Percentiles rank a stretch among this genome's conserved stretches.
Conservation (phyloP, 1,140 invertebrate genomes). For the Ostrea denselamellosa region DNA sequence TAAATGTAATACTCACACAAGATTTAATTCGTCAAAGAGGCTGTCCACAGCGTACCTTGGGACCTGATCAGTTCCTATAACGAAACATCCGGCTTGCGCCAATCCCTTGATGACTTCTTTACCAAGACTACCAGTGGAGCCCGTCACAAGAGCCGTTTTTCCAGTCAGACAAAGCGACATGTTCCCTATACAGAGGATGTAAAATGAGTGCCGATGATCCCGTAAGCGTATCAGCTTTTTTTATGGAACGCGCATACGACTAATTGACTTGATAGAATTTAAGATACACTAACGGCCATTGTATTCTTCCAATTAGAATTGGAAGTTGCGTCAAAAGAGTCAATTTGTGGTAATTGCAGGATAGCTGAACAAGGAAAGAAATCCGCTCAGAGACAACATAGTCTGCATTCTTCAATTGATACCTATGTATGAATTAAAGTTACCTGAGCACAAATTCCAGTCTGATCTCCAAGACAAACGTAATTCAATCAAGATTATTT, state of each 20-base stretch:
- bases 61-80: neutral
- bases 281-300: neutral
- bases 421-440: neutral
- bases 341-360: neutral
- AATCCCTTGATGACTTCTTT: neutral
- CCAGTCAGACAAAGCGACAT: slow-evolving; percentile 1
- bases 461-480: neutral
- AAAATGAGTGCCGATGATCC: neutral
- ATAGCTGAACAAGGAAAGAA: neutral
- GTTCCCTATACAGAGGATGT: neutral
- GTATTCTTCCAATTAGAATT: neutral
- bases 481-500: neutral
- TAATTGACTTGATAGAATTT: too few relatives aligned
- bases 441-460: neutral
- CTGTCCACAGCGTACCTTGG: neutral
- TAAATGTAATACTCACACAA: neutral
- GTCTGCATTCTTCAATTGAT: neutral
- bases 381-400: neutral
- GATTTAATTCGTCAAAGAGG: neutral
- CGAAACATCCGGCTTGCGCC: neutral
- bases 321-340: neutral
- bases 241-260: too few relatives aligned
- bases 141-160: neutral
- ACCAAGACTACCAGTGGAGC: neutral
- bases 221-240: too few relatives aligned